Base-by-base conservation (phyloP, 2,113 vertebrate genomes). In the Megalops atlanticus region DNA sequence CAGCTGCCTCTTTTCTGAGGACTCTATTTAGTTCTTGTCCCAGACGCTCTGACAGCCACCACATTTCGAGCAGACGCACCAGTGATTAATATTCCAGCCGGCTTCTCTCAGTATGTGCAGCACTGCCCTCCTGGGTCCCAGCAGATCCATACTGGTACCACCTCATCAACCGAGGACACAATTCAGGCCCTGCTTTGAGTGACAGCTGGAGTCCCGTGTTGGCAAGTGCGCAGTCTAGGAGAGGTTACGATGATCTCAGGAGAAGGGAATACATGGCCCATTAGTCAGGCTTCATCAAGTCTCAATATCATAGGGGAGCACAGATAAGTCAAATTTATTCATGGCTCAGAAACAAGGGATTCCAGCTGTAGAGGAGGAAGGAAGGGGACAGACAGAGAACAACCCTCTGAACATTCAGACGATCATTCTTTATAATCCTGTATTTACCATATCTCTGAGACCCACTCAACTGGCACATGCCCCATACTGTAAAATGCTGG, bases 251-350 rank as follows among this genome's bases (percentile, higher is more conserved):
- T n/a, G 24, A 24, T 64, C 24, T n/a, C n/a, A 64, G 58, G 58
- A 64, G 58, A 27, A n/a, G 58, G n/a, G 24, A 64, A 31, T 31
- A 31, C 58, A 64, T 11, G 58, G 18, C 58, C 31, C 58, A 64
- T 64, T 64, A 64, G 58, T 64, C 58, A 64, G 58, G 58, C 58
- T 64, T n/a, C 58, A 31, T 64, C 58, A 64, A 64, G n/a, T 31
- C n/a, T 64, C 31, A 31, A 64, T 64, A 11, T 64, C n/a, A 64
- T 64, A n/a, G 58, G 58, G 58, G 58, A 31, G 31, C n/a, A 64
- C 21, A 64, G 31, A 64, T 24, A 64, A 27, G 52, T 58, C n/a
- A 24, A 27, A 64, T 64, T 64, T 64, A 64, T 64, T 64, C 58
- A 64, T 64, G 31, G 31, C 24, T 31, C 5, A 64, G n/a, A n/a